Percentiles rank a stretch among this genome's conserved stretches.
Conservation (phyloP, 1,140 invertebrate species). For the Drosophila equinoxialis region DNA sequence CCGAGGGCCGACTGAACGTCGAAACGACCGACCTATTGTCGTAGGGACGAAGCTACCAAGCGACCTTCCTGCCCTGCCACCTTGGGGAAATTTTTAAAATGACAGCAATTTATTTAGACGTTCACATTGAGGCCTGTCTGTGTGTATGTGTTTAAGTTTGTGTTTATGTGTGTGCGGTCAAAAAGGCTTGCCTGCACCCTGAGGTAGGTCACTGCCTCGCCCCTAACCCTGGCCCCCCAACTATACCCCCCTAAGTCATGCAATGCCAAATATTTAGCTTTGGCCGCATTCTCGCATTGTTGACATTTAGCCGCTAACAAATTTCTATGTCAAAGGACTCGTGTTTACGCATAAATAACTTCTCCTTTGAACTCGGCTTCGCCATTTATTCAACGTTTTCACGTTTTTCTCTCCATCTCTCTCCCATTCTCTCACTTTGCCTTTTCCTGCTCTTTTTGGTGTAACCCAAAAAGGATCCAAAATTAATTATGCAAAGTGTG, state of each 20-base stretch:
- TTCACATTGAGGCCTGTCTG: constrained; percentile 22
- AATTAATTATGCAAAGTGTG: constrained; percentile 79
- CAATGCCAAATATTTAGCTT: constrained; percentile 73
- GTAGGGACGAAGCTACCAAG: background rate
- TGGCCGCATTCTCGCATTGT: constrained; percentile 57
- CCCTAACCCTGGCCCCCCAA: constrained; percentile 6
- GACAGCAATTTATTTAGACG: constrained; percentile 79
- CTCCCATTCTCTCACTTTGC: background rate
- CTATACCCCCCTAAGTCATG: background rate
- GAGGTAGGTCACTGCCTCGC: constrained; percentile 40
- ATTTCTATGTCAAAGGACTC: constrained; percentile 66
- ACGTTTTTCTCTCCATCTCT: constrained; percentile 13
- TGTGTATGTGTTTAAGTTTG: constrained; percentile 3
- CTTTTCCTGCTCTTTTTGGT: constrained; percentile 26
- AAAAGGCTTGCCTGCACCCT: constrained; percentile 20
- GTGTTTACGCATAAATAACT: constrained; percentile 78
- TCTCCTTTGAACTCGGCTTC: constrained; percentile 56
- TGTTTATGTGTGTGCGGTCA: constrained; percentile 21
- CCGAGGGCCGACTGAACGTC: constrained; percentile 13
- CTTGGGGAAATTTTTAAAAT: constrained; percentile 79
- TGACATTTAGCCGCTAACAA: constrained; percentile 67
- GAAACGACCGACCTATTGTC: constrained; percentile 9
- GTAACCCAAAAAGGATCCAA: constrained; percentile 31
- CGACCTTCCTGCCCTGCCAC: constrained; percentile 50
- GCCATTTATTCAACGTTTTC: constrained; percentile 23